Evolutionary conservation across 2,113 vertebrate species (phyloP).

Genomic region (Larimichthys crocea): DNA sequence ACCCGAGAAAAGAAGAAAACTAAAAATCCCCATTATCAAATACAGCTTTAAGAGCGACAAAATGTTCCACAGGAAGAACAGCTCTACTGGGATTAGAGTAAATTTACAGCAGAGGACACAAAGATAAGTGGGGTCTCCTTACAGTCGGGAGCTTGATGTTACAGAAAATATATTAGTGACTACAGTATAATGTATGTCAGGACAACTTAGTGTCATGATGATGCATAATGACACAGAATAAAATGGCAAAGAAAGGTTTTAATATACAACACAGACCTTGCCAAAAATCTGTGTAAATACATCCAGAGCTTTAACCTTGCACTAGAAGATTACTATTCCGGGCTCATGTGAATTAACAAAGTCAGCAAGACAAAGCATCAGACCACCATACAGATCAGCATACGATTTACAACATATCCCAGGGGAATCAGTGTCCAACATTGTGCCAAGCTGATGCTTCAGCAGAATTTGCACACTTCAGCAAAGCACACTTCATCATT

Average conservation of each 20-base stretch:
- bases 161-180: background rate
- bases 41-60: constrained; percentile 6
- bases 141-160: background rate
- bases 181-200: background rate
- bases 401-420: constrained; percentile 35
- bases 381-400: constrained; percentile 41
- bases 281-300: constrained; percentile 26
- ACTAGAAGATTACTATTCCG: constrained; percentile 22
- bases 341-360: constrained; percentile 38
- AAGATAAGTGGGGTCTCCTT: background rate
- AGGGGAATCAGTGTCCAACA: constrained; percentile 36
- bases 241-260: constrained; percentile 8
- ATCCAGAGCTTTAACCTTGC: constrained; percentile 15
- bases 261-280: background rate
- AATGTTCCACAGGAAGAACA: background rate
- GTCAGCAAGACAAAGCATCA: constrained; percentile 51
- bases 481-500: constrained; percentile 45
- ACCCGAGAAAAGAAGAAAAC: background rate
- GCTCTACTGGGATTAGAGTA: background rate
- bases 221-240: background rate
- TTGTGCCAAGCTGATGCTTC: constrained; percentile 23
- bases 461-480: constrained; percentile 39
- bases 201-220: background rate
- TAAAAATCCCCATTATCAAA: constrained; percentile 19
- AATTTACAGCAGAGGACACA: background rate